phyloP scores from a whole-genome alignment of 2,888 invertebrate species.

The Dromius quadrimaculatus region DNA sequence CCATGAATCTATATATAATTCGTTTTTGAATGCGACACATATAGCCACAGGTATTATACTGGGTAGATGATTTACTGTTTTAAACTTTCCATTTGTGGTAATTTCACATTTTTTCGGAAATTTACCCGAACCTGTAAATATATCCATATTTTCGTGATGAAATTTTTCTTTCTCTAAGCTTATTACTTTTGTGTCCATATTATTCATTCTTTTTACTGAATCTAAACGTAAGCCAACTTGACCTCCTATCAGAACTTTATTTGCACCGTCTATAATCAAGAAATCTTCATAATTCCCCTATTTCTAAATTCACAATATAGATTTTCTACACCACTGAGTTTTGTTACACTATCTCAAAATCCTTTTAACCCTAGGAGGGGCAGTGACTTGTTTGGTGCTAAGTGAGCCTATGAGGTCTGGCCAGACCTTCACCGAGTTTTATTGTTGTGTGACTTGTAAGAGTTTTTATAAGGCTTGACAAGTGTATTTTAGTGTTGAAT shows the following conservation, averaged over 20 bases:
- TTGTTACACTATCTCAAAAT: neutral
- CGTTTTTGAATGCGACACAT: neutral
- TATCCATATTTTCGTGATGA: slow-evolving; percentile 4
- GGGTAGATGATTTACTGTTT: slow-evolving; percentile 6
- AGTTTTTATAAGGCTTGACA: no score
- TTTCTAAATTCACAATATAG: slow-evolving; percentile 6
- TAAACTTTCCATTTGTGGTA: neutral
- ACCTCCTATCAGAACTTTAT: neutral
- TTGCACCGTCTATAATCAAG: neutral
- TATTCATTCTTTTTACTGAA: slow-evolving; percentile 11
- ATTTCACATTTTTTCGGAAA: slow-evolving; percentile 17
- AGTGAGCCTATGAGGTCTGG: no score
- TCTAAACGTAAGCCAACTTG: slow-evolving; percentile 6
- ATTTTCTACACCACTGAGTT: slow-evolving; percentile 1
- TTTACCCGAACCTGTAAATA: slow-evolving; percentile 16
- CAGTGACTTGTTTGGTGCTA: no score
- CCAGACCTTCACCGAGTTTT: no score
- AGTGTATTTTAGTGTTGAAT: no score
- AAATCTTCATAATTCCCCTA: slow-evolving; percentile 4
- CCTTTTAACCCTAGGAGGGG: no score
- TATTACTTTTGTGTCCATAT: neutral
- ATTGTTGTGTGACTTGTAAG: no score
- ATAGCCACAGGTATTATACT: slow-evolving; percentile 5
- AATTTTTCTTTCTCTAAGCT: neutral
- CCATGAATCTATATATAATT: slow-evolving; percentile 46